Conservation (phyloP, 2,113 vertebrate genomes). For the Pao palembangensis region DNA sequence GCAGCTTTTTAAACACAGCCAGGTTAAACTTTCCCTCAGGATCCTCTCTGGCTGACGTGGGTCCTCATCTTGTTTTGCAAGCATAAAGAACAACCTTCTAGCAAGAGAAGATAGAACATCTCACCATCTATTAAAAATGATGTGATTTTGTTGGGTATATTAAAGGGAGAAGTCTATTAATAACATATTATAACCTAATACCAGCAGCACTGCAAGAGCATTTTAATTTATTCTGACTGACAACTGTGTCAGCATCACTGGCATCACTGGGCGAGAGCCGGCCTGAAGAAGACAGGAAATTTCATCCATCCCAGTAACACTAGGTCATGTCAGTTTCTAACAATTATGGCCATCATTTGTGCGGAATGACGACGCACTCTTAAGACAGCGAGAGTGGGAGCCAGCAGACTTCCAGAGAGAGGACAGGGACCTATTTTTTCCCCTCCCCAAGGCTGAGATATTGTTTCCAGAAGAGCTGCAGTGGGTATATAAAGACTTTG, state of each 20-base stretch:
- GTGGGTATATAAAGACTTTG: conserved; percentile 19
- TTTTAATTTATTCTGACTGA: background rate
- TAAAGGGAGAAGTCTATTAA: too few relatives aligned
- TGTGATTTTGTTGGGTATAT: too few relatives aligned
- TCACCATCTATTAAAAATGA: too few relatives aligned
- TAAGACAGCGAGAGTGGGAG: conserved; percentile 14
- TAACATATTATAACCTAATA: too few relatives aligned
- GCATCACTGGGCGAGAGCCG: background rate
- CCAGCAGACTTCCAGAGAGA: background rate
- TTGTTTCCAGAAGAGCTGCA: conserved; percentile 33
- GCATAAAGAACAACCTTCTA: too few relatives aligned
- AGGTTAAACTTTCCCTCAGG: too few relatives aligned
- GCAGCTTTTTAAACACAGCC: too few relatives aligned
- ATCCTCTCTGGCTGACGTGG: too few relatives aligned
- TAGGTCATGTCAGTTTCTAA: conserved; percentile 28
- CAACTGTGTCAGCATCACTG: too few relatives aligned
- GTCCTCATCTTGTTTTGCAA: too few relatives aligned
- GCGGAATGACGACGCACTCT: conserved; percentile 34
- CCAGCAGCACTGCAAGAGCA: background rate
- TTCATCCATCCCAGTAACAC: conserved; percentile 21
- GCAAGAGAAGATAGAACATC: too few relatives aligned
- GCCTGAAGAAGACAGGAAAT: conserved; percentile 19
- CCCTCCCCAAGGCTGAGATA: background rate
- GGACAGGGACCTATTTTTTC: conserved; percentile 5
- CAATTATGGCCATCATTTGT: background rate